Evolutionary conservation across 2,888 invertebrate species (phyloP), one percentile per base, ranked within the genome.

Genomic region (Belgica antarctica): DNA sequence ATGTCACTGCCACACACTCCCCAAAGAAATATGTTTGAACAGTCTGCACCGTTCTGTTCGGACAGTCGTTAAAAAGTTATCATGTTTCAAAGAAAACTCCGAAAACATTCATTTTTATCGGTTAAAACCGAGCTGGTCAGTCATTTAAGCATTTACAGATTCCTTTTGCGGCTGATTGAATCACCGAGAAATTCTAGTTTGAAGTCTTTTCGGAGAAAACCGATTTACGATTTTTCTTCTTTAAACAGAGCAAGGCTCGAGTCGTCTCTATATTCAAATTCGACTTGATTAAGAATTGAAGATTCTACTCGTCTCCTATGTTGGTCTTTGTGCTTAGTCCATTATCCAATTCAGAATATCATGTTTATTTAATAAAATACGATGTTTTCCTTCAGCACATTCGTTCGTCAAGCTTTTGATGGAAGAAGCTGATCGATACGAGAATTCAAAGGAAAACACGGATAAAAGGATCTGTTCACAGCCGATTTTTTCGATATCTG

Each of bases 331-430:
- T n/a, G 52, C 52, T 22, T 22, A 68, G 52, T 68, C 68, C 68
- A 68, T 68, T 68, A 66, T 66, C 28, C 66, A 66, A 47, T 66
- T 66, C 25, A 10, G 15, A 27, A 47, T 66, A 17, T 52, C 68
- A 68, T 68, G 68, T 68, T 57, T 68, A 57, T 52, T 52, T 52
- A 68, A 68, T 34, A 65, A 41, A 46, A 65, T 27, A 5, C 27
- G 25, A 59, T 25, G n/a, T 59, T 12, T 10, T n/a, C 59, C 25
- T n/a, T 22, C 59, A 27, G 12, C 12, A 46, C 12, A 7, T 46
- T 52, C 41, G 3, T 41, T 41, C 41, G 15, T 41, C 41, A 10
- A 41, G n/a, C 2, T n/a, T 12, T 41, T 41, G 7, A 34, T 34
- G 12, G 7, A 34, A 34, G 34, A 34, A 7, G 34, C n/a, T 34